Evolutionary conservation across 2,113 vertebrate species (phyloP).

Genomic region (Callaeas wilsoni): DNA sequence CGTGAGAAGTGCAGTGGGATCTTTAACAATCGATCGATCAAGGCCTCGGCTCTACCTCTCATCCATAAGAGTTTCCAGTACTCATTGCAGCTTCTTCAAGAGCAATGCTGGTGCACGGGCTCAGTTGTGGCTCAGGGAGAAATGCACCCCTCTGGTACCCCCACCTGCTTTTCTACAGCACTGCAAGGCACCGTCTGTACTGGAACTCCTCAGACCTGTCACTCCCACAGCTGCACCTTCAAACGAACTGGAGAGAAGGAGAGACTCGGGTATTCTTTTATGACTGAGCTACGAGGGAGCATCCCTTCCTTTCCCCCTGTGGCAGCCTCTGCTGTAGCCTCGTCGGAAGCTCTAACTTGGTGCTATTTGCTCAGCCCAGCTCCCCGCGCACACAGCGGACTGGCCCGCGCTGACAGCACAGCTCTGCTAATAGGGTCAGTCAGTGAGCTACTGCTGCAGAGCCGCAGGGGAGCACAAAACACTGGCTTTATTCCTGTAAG

Average conservation of each 20-base stretch:
- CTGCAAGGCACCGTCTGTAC: not conserved
- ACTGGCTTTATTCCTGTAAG: slow-evolving; percentile 52
- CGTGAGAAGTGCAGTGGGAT: not conserved
- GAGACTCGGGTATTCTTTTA: not conserved
- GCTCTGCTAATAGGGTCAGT: slow-evolving; percentile 39
- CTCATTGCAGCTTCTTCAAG: not conserved
- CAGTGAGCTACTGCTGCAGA: slow-evolving; percentile 45
- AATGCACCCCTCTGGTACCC: not conserved
- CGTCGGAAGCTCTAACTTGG: not conserved
- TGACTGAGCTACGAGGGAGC: not conserved
- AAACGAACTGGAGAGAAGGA: not conserved
- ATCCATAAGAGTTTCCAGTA: not conserved
- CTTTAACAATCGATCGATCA: not conserved
- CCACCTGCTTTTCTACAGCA: not conserved
- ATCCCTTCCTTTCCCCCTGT: not conserved
- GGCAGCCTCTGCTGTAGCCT: not conserved
- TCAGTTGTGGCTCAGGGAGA: not conserved
- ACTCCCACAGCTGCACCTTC: not conserved
- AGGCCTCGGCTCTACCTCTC: not conserved
- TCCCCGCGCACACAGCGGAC: not conserved
- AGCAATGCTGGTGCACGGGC: not conserved
- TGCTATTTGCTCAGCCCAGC: not conserved
- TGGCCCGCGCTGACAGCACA: not conserved
- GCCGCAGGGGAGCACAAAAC: slow-evolving; percentile 52
- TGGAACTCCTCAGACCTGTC: not conserved